phyloP scores from a whole-genome alignment of 2,113 vertebrate species.

The Gavialis gangeticus region DNA sequence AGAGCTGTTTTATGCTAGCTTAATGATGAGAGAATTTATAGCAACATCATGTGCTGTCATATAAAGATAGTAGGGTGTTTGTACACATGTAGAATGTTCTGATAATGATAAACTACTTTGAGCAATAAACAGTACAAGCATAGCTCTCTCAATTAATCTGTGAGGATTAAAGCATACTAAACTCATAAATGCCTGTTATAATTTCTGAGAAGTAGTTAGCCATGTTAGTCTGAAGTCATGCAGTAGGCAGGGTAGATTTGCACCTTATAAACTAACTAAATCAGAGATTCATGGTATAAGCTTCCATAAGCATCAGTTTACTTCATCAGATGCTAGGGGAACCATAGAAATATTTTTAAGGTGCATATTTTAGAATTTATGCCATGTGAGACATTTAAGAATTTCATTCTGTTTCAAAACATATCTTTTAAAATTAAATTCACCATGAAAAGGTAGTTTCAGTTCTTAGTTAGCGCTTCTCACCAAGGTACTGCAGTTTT shows the following conservation, averaged over 20 bases:
- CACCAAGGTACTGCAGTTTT: neutral
- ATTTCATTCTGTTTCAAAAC: neutral
- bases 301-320: neutral
- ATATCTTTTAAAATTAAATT: neutral
- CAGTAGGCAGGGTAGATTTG: neutral
- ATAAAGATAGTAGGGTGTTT: neutral
- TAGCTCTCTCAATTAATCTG: neutral
- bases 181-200: neutral
- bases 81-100: neutral
- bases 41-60: neutral
- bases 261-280: too few species aligned
- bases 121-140: neutral
- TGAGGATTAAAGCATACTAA: neutral
- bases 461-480: neutral
- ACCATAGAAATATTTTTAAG: neutral
- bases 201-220: neutral
- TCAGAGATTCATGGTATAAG: neutral
- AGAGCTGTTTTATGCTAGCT: conserved; percentile 6
- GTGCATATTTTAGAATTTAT: neutral
- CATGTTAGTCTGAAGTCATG: too few species aligned
- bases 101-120: neutral
- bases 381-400: neutral
- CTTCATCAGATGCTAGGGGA: neutral
- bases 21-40: neutral
- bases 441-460: neutral